Evolutionary conservation across 2,113 vertebrate species (phyloP), one percentile per base, ranked within the genome.

Genomic region (Tenrec ecaudatus): DNA sequence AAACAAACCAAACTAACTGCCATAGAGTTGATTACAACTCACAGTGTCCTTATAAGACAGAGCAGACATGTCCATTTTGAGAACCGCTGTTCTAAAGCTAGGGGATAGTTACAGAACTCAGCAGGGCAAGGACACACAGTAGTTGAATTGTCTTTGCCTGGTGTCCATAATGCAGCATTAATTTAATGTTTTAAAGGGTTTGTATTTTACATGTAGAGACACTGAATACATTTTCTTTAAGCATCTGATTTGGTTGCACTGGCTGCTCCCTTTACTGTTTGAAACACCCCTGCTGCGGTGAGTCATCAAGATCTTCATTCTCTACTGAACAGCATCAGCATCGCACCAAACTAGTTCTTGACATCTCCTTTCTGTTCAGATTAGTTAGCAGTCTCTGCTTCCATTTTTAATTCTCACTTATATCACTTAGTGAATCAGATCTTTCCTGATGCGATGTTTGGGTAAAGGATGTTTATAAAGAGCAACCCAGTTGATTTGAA

Each of bases 391-490:
- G 3, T 69, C 25, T 78, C 58, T 33, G 6, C 20, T 85, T 86
- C 71, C 47, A 16, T 68, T 60, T 10, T 15, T 10, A 53, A 53
- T 19, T 25, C 22, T 91, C 47, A 19, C 40, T 69, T 36, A 87
- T 47, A 29, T 66, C 25, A 66, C 64, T 84, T n/a, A 84, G 22
- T 88, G 36, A 58, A 10, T 89, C 25, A 75, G 23, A 29, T 27
- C 8, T 86, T 93, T 79, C 76, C n/a, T 82, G 83, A 88, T 58
- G n/a, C 86, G 20, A 93, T 83, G 2, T 71, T 19, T 86, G 87
- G 14, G 25, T 86, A 88, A 88, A 0, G 22, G 19, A 64, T 8
- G 88, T 78, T 53, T 53, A 53, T 10, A 53, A 53, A 53, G 9
- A 53, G 2, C 47, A 53, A 14, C 9, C 47, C 47, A 53, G 47